Evolutionary conservation across 2,113 vertebrate genomes (phyloP), one percentile per base, ranked within the genome.

Genomic region (Anguilla rostrata): DNA sequence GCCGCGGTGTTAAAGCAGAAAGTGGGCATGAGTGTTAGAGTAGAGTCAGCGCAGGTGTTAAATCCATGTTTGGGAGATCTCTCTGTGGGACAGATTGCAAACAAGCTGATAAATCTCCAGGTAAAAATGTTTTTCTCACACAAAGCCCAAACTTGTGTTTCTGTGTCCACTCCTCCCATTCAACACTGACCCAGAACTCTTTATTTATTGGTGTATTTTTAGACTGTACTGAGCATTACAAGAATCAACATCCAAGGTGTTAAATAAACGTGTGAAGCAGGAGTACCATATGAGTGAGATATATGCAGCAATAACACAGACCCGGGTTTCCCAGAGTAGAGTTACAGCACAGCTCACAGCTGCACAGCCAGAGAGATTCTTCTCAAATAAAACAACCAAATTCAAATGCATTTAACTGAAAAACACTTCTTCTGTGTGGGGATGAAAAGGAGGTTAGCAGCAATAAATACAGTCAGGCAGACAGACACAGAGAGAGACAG

Each of bases 131-230:
- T 81, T 40, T 41, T 40, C 40, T 16, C 56, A 15, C 56, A 60
- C 3, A 16, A 60, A 15, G 2, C 14, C 6, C 6, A 81, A 20
- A 39, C 34, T 22, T n/a, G 16, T n/a, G 63, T 71, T 71, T 71
- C 63, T n/a, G 26, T 20, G 26, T 20, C 26, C 63, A 71, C 22
- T 71, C 22, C 63, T 22, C 20, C 63, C 26, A 22, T 71, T n/a
- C 22, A 26, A n/a, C 26, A n/a, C 22, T 26, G 39, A 75, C 87
- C 79, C 83, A 90, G 84, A 90, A 89, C 39, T 39, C 83, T 89
- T 81, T 91, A 89, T 90, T 71, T n/a, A n/a, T 93, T 91, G 89
- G 91, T 87, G 88, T 91, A 91, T 88, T 85, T 86, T 92, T 88
- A 82, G 86, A 16, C 80, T 63, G 82, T 91, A 90, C 89, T 88